phyloP scores from a whole-genome alignment of 2,113 vertebrate genomes.

The Lepus americanus region DNA sequence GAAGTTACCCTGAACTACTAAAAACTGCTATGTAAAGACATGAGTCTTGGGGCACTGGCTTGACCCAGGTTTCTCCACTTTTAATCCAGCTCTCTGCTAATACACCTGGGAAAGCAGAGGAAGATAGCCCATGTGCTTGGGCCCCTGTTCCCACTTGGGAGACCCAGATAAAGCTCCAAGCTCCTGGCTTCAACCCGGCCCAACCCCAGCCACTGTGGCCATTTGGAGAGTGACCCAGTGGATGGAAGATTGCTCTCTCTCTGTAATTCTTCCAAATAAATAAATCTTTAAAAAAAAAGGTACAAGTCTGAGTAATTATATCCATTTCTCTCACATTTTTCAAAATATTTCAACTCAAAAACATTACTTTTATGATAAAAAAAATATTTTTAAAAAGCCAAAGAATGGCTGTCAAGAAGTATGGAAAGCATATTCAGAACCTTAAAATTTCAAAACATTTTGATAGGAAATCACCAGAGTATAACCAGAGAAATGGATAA shows the following conservation, averaged over 20 bases:
- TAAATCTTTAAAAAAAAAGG: too few species aligned
- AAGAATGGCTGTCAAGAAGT: constrained; percentile 14
- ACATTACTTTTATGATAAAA: constrained; percentile 10
- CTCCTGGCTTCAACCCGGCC: too few species aligned
- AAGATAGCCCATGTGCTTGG: too few species aligned
- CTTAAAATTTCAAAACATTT: constrained; percentile 11
- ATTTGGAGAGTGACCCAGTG: too few species aligned
- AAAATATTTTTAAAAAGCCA: background rate
- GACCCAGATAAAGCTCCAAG: too few species aligned
- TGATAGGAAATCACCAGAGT: background rate
- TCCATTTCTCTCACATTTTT: constrained; percentile 2
- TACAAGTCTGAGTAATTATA: background rate
- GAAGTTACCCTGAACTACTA: background rate
- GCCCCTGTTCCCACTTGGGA: too few species aligned
- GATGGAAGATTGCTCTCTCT: too few species aligned
- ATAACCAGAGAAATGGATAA: constrained; percentile 20
- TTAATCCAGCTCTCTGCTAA: too few species aligned
- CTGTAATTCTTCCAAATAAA: too few species aligned
- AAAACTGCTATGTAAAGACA: background rate
- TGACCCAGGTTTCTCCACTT: too few species aligned
- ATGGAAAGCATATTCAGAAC: background rate
- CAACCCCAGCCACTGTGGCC: too few species aligned
- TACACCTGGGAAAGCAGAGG: too few species aligned
- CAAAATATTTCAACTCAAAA: constrained; percentile 37
- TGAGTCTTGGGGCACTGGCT: background rate